Conservation (phyloP, 64 coral and sea anemone species). For the Platygyra sinensis region DNA sequence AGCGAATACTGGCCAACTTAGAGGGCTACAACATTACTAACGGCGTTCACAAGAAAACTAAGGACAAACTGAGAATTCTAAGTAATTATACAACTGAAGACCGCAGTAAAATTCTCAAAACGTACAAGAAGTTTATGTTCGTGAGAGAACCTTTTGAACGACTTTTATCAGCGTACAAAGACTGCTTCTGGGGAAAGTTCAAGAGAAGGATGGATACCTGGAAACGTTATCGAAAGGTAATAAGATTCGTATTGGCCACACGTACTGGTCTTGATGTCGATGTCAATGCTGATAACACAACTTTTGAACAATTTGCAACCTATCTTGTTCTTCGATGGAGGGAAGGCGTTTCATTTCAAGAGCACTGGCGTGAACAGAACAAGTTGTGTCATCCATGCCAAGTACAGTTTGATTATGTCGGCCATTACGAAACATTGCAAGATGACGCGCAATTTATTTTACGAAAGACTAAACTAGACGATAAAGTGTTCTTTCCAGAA, state of each 20-base stretch:
- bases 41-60: constrained; percentile 47
- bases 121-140: constrained; percentile 73
- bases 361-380: constrained; percentile 63
- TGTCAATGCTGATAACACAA: constrained; percentile 29
- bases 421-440: constrained; percentile 63
- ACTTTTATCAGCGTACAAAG: constrained; percentile 61
- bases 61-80: constrained; percentile 41
- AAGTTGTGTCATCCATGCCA: constrained; percentile 65
- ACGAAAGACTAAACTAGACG: constrained; percentile 50
- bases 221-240: neutral
- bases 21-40: constrained; percentile 30
- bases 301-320: constrained; percentile 66
- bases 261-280: neutral
- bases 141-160: constrained; percentile 72
- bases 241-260: neutral
- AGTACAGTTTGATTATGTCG: constrained; percentile 58
- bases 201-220: constrained; percentile 11
- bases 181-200: constrained; percentile 50
- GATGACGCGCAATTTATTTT: constrained; percentile 53
- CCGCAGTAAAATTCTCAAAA: constrained; percentile 39
- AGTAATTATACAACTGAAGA: constrained; percentile 47
- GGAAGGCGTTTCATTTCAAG: constrained; percentile 47
- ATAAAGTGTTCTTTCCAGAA: constrained; percentile 53
- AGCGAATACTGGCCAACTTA: constrained; percentile 35
- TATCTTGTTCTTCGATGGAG: constrained; percentile 57